Conservation (phyloP, 2,113 vertebrate genomes). For the Arizona elegans region DNA sequence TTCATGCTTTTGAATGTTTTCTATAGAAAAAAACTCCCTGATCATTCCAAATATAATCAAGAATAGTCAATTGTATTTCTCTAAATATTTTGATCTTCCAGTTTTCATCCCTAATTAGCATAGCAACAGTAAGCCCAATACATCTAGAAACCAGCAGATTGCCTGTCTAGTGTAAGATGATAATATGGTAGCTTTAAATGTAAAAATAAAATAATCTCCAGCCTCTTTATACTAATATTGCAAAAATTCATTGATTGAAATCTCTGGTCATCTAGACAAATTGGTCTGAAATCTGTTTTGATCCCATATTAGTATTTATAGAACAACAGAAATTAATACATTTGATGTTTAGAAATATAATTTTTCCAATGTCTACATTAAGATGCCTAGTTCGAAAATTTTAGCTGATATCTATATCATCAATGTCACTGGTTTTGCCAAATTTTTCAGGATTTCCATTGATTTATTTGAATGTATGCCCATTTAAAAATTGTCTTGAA, state of each 20-base stretch:
- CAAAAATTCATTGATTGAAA: background rate
- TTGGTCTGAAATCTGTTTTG: background rate
- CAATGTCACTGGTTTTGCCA: background rate
- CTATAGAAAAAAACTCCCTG: background rate
- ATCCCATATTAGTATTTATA: background rate
- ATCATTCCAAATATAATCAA: background rate
- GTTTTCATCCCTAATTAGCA: background rate
- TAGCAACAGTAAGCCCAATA: background rate
- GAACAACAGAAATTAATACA: background rate
- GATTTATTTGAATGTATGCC: background rate
- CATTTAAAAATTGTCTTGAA: background rate
- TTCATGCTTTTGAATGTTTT: background rate
- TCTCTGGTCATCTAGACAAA: background rate
- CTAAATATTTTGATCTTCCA: background rate
- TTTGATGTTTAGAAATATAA: background rate
- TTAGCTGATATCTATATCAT: background rate
- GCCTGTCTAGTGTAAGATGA: background rate
- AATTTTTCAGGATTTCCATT: background rate
- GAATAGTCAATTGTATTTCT: background rate
- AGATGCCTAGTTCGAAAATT: background rate
- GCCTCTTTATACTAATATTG: background rate
- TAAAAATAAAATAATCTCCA: background rate
- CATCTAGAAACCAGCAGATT: background rate
- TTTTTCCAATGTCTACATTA: background rate
- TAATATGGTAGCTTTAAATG: background rate